Base-by-base conservation (phyloP, 1,140 invertebrate species). In the Drosophila obscura region DNA sequence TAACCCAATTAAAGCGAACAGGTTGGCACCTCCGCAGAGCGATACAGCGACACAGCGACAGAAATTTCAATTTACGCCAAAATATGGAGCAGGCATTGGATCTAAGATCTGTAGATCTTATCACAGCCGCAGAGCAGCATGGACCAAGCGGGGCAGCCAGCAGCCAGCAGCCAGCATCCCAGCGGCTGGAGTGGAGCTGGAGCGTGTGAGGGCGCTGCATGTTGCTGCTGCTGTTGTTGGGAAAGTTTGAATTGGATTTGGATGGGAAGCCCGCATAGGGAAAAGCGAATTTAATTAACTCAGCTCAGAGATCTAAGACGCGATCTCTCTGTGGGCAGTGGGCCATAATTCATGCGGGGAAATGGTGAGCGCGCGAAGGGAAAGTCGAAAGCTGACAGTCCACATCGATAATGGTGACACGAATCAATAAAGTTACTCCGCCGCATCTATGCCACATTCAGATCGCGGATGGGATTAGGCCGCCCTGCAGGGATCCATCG, bases 1-100 rank as follows among this genome's bases (percentile, higher is more conserved):
- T 85, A 85, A 85, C 82, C 82, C 83, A 85, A 85, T 85, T 85
- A 1, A 39, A 85, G 71, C 82, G 83, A 85, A 85, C 82, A 87
- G 82, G 82, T 85, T 88, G 62, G 78, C 78, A 82, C 78, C 82
- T 77, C 68, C 67, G 63, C 60, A 82, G 39, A 82, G 44, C 58
- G 43, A 48, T 45, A 53, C 35, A 58, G 26, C 39, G 19, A 57
- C 22, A 61, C n/a, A 69, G 50, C 44, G 50, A 39, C 66, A 31
- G 73, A 72, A 50, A 81, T 69, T 81, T 82, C 69, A 81, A 82
- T 82, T 82, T 81, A 64, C 73, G 55, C 77, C 43, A 73, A 80
- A 85, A 80, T 76, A 74, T 84, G 67, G 81, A 84, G 80, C 80
- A 83, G 55, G 58, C 69, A 39, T 31, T 35, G 22, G 46, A 24